Conservation (phyloP, 2,888 invertebrate genomes). For the Plagodis dolabraria region DNA sequence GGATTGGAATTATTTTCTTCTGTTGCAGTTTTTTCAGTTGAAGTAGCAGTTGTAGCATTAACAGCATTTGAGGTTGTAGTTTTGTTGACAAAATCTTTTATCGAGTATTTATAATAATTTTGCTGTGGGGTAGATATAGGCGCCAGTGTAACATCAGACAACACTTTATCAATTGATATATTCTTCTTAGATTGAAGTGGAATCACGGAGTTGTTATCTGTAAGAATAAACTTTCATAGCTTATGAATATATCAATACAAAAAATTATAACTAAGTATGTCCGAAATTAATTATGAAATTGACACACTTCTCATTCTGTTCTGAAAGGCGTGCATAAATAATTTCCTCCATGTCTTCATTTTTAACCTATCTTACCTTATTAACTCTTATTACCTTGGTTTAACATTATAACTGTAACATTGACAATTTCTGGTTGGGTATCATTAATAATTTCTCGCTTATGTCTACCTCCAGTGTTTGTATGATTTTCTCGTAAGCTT, state of each 20-base stretch:
- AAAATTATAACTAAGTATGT: too few relatives aligned
- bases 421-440: not conserved
- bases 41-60: not conserved
- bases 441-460: constrained; percentile 12
- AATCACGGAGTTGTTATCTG: constrained; percentile 8
- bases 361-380: too few relatives aligned
- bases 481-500: not conserved
- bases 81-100: not conserved
- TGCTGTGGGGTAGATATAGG: not conserved
- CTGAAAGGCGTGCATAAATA: too few relatives aligned
- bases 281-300: too few relatives aligned
- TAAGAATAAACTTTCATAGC: not conserved
- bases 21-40: not conserved
- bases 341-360: too few relatives aligned
- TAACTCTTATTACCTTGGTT: constrained; percentile 3
- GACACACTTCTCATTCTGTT: too few relatives aligned
- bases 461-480: not conserved
- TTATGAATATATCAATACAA: too few relatives aligned
- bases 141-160: not conserved
- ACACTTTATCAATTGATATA: not conserved
- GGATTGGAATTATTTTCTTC: not conserved
- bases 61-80: not conserved
- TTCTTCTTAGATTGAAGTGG: not conserved
- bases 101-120: constrained; percentile 14
- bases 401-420: constrained; percentile 4